Conservation (phyloP, 2,113 vertebrate genomes). For the Muntiacus muntjak region DNA sequence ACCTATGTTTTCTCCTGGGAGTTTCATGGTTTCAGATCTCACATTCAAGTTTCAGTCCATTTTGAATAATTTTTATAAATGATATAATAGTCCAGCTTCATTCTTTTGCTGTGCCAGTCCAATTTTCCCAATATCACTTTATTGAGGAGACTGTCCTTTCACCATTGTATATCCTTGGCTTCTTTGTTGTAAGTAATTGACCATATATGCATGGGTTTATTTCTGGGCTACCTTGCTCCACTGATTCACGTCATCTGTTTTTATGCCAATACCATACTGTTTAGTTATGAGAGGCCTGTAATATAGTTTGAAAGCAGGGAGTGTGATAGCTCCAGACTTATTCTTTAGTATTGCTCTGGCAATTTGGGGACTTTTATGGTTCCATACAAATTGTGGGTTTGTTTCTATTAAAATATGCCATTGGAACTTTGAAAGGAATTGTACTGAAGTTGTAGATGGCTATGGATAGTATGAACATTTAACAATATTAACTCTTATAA, state of each 20-base stretch:
- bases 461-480: not conserved
- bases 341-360: not conserved
- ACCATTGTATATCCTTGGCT: not conserved
- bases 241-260: not conserved
- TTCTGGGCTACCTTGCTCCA: not conserved
- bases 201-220: not conserved
- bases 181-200: not conserved
- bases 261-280: not conserved
- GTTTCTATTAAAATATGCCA: not conserved
- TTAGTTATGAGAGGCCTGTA: not conserved
- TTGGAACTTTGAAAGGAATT: not conserved
- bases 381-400: not conserved
- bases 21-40: not conserved
- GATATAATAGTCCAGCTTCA: not conserved
- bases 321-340: not conserved
- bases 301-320: not conserved
- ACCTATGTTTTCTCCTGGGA: not conserved
- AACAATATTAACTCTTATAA: not conserved
- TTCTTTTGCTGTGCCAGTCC: not conserved
- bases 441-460: not conserved
- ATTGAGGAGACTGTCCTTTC: not conserved
- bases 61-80: not conserved
- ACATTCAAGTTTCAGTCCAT: not conserved
- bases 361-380: not conserved
- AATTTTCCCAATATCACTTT: not conserved